phyloP scores from a whole-genome alignment of 2,113 vertebrate species.

The Galeopterus variegatus region DNA sequence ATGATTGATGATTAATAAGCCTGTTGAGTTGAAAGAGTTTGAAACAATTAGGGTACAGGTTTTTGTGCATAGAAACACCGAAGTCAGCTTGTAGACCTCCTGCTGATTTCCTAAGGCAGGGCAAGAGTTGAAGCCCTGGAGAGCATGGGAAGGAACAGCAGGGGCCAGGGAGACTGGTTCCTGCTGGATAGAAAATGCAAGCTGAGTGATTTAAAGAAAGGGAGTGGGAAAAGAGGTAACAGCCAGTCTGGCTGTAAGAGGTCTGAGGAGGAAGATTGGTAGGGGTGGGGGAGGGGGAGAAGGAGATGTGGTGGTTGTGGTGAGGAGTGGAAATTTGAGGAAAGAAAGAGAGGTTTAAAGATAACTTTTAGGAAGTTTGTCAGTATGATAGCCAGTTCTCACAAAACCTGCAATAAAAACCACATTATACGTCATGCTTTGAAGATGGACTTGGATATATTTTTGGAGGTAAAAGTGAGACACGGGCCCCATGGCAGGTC shows the following conservation, averaged over 20 bases:
- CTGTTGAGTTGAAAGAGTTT: not conserved
- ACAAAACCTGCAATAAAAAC: not conserved
- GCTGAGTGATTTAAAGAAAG: not conserved
- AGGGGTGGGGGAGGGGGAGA: not conserved
- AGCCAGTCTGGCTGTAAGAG: not conserved
- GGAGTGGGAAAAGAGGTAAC: not conserved
- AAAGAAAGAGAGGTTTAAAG: not conserved
- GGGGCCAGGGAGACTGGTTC: not conserved
- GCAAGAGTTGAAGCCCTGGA: accelerated
- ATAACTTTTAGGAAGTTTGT: slow-evolving; percentile 62
- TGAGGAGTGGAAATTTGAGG: slow-evolving; percentile 11
- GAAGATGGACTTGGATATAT: not conserved
- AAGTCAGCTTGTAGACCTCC: not conserved
- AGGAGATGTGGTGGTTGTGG: slow-evolving; percentile 40
- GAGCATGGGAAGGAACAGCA: not conserved
- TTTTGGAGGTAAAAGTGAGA: not conserved
- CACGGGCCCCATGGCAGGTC: not conserved
- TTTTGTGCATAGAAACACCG: not conserved
- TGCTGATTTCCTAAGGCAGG: not conserved
- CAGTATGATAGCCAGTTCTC: not conserved
- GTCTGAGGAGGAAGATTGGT: not conserved
- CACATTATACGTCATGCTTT: not conserved
- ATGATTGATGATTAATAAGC: not conserved
- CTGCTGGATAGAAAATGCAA: slow-evolving; percentile 29
- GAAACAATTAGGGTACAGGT: not conserved